Base-by-base conservation (phyloP, 2,888 invertebrate genomes). In the Ophion slaviceki region DNA sequence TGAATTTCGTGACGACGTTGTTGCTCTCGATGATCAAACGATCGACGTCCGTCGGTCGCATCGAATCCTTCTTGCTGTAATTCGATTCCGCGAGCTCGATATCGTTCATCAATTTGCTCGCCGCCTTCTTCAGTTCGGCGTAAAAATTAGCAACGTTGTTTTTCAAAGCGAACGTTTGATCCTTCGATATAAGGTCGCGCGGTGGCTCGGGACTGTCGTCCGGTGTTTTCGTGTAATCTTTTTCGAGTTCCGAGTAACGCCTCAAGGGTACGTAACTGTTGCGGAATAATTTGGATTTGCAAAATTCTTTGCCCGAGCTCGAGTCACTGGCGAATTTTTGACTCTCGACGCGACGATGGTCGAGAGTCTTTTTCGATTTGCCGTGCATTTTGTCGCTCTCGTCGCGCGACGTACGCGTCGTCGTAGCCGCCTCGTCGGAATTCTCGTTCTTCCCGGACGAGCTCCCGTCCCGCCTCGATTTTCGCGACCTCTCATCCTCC, bases 231-330 rank as follows among this genome's bases (percentile, higher is more conserved):
- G 87, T 87, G 17, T 66, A 75, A 78, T 88, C 70, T 32, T 64
- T 20, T 20, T 86, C 80, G 45, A 78, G 82, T 6, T 83, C 87
- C 80, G 7, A 45, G 47, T 80, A 59, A 59, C 79, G 74, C 64
- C 67, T 82, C 8, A 86, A 24, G n/a, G 74, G 8, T 10, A 82
- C 80, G 20, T 62, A 80, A 76, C 78, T 85, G 24, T 76, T 72
- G 20, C 47, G 80, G 2, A 83, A 45, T 14, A 87, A n/a, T 76
- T 88, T 88, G 1, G 64, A 36, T 11, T 76, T 76, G 17, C 88
- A 85, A 81, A 92, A 92, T 87, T 92, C 91, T 72, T 88, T 89
- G 14, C 88, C 86, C 5, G 92, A 92, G 82, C 89, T 91, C 5
- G 90, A 88, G 32, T 90, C 90, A 66, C 80, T 82, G 17, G 32